Evolutionary conservation across 2,113 vertebrate species (phyloP).

Genomic region (Anhinga rufa): DNA sequence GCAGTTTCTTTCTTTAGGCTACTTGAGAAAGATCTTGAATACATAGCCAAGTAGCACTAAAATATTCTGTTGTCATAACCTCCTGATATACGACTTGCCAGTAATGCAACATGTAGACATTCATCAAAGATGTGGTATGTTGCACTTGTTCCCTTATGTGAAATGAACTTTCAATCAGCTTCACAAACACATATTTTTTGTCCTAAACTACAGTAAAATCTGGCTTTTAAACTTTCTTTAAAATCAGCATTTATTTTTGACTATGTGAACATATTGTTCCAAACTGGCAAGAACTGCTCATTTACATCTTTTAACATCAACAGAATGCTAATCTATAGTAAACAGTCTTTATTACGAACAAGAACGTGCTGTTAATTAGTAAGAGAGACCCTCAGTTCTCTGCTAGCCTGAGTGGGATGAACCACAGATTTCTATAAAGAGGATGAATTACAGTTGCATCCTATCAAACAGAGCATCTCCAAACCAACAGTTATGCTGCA

Average conservation of each 20-base stretch:
- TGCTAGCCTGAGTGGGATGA: conserved; percentile 17
- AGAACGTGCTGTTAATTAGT: conserved; percentile 19
- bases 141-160: background rate
- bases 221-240: background rate
- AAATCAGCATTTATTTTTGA: background rate
- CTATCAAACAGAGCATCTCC: background rate
- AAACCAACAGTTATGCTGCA: background rate
- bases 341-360: conserved; percentile 28
- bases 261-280: conserved; percentile 24
- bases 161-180: background rate
- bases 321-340: conserved; percentile 42
- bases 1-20: background rate
- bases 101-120: background rate
- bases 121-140: background rate
- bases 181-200: background rate
- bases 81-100: background rate
- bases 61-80: background rate
- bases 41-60: background rate
- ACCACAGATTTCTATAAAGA: background rate
- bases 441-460: background rate
- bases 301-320: conserved; percentile 53
- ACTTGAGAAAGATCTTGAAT: background rate
- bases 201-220: background rate
- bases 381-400: background rate
- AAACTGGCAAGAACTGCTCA: conserved; percentile 37